These are phyloP conservation scores for Gallinago undulata DNA, from an alignment of 2,113 vertebrate genomes.

Conservation along the genomic window DNA sequence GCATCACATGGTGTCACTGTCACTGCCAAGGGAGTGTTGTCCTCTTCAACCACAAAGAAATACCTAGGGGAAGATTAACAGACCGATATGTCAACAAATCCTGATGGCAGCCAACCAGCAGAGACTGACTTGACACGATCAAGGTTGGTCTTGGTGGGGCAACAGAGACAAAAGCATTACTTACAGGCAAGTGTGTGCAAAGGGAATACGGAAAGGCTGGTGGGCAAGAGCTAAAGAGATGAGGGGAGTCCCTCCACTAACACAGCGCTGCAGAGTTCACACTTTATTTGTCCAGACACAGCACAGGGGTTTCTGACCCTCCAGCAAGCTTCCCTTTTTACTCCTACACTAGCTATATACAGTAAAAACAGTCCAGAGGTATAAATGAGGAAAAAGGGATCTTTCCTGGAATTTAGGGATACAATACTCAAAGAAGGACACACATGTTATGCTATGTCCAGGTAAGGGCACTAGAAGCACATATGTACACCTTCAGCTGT, in stretches of 20 bases:
- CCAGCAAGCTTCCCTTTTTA: neutral
- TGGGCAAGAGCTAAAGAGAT: neutral
- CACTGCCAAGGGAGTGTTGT: constrained; percentile 95
- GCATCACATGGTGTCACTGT: constrained; percentile 96
- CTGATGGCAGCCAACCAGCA: neutral
- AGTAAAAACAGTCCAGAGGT: neutral
- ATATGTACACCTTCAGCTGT: neutral
- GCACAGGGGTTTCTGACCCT: neutral
- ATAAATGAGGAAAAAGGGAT: neutral
- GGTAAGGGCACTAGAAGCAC: neutral
- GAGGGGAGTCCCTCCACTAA: too few species aligned
- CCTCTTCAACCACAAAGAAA: constrained; percentile 97
- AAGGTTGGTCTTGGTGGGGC: neutral
- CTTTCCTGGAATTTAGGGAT: neutral
- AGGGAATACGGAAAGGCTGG: neutral
- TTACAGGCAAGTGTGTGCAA: neutral
- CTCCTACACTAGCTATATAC: neutral
- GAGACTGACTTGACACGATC: neutral
- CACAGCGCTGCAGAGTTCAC: neutral
- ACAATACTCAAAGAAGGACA: neutral
- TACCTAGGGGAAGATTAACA: constrained; percentile 77
- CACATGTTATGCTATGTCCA: neutral
- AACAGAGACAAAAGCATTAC: neutral
- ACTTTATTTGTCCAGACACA: neutral
- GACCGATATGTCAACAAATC: neutral